Conservation (phyloP, 2,797 vertebrate species). For the Epinephelus awoara region DNA sequence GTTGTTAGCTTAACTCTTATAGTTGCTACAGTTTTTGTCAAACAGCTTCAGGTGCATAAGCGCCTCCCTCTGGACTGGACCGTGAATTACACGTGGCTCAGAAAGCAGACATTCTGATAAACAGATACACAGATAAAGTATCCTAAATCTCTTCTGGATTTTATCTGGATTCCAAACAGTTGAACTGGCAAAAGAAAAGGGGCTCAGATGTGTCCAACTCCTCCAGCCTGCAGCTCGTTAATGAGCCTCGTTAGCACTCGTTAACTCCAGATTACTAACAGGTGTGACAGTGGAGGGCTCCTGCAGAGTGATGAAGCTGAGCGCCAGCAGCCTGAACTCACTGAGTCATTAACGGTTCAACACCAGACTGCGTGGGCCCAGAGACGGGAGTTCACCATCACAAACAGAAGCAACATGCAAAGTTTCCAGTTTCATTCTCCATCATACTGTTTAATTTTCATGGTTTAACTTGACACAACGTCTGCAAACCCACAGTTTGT, state of each 20-base stretch:
- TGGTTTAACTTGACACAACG: constrained; percentile 3
- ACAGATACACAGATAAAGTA: not conserved
- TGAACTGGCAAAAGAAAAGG: not conserved
- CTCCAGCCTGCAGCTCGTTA: not conserved
- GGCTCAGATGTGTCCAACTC: not conserved
- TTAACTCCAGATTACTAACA: not conserved
- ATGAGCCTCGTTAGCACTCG: constrained; percentile 9
- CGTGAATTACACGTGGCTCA: not conserved
- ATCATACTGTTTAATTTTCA: not conserved
- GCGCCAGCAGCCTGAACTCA: not conserved
- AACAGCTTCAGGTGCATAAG: not conserved
- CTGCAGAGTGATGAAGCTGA: not conserved
- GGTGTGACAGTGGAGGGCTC: constrained; percentile 4
- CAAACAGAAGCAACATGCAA: not conserved
- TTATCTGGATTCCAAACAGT: not conserved
- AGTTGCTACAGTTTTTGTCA: not conserved
- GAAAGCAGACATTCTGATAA: not conserved
- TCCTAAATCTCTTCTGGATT: not conserved
- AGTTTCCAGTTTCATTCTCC: not conserved
- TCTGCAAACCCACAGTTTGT: not conserved
- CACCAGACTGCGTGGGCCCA: not conserved
- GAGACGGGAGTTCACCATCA: not conserved
- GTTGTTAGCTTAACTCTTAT: no score
- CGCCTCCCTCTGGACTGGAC: not conserved
- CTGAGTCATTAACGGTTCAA: not conserved